These are phyloP conservation scores for Cloeon dipterum DNA, from an alignment of 2,888 invertebrate species.

Conservation along the genomic window DNA sequence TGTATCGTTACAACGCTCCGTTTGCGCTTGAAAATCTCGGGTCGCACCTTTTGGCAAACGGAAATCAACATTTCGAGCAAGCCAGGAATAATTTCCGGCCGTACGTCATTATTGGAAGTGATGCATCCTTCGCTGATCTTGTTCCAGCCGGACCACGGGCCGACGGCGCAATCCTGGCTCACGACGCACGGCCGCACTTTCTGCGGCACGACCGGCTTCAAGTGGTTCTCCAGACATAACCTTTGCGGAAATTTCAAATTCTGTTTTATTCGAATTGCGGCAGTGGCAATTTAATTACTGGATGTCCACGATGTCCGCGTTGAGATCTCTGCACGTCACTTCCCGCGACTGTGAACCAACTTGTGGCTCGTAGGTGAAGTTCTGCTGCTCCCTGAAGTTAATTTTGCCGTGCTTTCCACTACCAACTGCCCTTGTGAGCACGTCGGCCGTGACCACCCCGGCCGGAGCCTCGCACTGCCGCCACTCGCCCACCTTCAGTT, in stretches of 20 bases:
- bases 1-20: conserved; percentile 15
- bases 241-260: too few species aligned
- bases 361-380: conserved; percentile 8
- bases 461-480: conserved; percentile 12
- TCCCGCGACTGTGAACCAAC: conserved; percentile 12
- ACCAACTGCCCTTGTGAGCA: conserved; percentile 4
- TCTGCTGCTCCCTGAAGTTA: conserved; percentile 7
- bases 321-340: conserved; percentile 11
- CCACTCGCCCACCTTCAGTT: conserved; percentile 13
- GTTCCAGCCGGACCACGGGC: conserved; percentile 33
- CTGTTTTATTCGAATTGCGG: conserved; percentile 2
- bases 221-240: conserved; percentile 7
- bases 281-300: conserved; percentile 8
- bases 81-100: not conserved
- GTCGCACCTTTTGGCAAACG: too few species aligned
- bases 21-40: conserved; percentile 15
- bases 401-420: not conserved
- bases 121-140: conserved; percentile 26
- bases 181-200: conserved; percentile 23
- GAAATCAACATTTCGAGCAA: too few species aligned
- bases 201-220: conserved; percentile 6
- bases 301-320: conserved; percentile 11
- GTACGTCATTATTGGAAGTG: conserved; percentile 9
- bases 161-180: conserved; percentile 27
- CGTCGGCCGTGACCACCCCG: conserved; percentile 7